Conservation (phyloP, 2,888 invertebrate species). For the Pseudanteris insignis region DNA sequence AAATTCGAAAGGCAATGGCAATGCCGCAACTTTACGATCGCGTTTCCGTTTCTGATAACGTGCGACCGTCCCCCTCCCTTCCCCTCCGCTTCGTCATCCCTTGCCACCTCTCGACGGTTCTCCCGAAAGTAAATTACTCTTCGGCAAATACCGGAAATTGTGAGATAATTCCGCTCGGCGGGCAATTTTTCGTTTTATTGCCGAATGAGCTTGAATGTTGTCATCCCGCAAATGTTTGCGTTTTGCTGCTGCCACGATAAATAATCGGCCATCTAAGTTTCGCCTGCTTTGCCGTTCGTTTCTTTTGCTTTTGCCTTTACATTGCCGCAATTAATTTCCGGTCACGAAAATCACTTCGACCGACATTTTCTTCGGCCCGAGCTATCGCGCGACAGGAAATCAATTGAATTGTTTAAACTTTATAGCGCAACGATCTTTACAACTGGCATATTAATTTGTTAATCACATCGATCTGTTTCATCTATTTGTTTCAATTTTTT, state of each 20-base stretch:
- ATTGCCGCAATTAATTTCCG: conserved; percentile 34
- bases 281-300: neutral
- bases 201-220: conserved; percentile 2
- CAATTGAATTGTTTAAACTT: conserved; percentile 34
- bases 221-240: conserved; percentile 24
- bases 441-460: conserved; percentile 13
- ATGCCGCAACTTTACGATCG: conserved; percentile 25
- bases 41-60: conserved; percentile 30
- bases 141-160: conserved; percentile 37
- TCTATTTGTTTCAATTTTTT: no score
- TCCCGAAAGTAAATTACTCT: conserved; percentile 22
- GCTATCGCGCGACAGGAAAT: conserved; percentile 34
- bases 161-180: conserved; percentile 24
- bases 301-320: neutral
- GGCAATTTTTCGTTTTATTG: conserved; percentile 13
- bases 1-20: neutral
- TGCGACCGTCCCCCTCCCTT: neutral
- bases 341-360: conserved; percentile 38
- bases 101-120: neutral
- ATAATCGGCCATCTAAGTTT: conserved; percentile 12
- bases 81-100: no score
- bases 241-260: conserved; percentile 16
- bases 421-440: conserved; percentile 17
- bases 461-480: neutral
- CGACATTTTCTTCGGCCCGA: conserved; percentile 22